Evolutionary conservation across 1,140 invertebrate genomes (phyloP), one percentile per base, ranked within the genome.

Genomic region (Anastatus disparis): DNA sequence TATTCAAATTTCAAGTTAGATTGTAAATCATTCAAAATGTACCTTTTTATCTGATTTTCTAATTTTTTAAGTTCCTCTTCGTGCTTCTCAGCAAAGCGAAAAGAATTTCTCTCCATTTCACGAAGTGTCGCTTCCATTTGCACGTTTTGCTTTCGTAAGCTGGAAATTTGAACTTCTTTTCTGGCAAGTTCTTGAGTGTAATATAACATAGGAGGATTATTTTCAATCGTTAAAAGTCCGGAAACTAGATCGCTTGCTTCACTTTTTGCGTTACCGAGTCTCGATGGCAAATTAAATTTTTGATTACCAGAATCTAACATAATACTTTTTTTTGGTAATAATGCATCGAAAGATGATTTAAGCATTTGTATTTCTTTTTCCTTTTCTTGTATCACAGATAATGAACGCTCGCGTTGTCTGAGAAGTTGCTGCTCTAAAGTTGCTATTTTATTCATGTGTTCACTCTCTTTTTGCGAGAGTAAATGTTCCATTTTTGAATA

Each of bases 171-270:
- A 10, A 95, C 90, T 74, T 95, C 93, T 78, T 91, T 91, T 8
- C 94, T 83, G 0, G 94, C 92, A 65, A 94, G 80, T 83, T 96
- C 94, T 81, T 96, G 93, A 52, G 90, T 91, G 80, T 95, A 95
- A 85, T 95, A 93, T 20, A 96, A 78, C 86, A 96, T 91, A 70
- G 92, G 91, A 12, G 90, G 90, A 75, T 87, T 90, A 74, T 87
- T 90, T 62, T 86, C 84, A 20, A 72, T 75, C 2, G 79, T 76
- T 31, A 85, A 31, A 44, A 84, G 76, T 56, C 78, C 81, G 10
- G 78, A 78, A 2, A 85, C 76, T 44, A 85, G 75, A 73, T 86
- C 82, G 0, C n/a, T 67, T 70, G 72, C 50, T 81, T 75, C 22
- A 59, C 13, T 46, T 35, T 77, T 73, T 7, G 72, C 74, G 44